Evolutionary conservation across 2,888 invertebrate genomes (phyloP), one percentile per base, ranked within the genome.

Genomic region (Pyrocoelia pectoralis): DNA sequence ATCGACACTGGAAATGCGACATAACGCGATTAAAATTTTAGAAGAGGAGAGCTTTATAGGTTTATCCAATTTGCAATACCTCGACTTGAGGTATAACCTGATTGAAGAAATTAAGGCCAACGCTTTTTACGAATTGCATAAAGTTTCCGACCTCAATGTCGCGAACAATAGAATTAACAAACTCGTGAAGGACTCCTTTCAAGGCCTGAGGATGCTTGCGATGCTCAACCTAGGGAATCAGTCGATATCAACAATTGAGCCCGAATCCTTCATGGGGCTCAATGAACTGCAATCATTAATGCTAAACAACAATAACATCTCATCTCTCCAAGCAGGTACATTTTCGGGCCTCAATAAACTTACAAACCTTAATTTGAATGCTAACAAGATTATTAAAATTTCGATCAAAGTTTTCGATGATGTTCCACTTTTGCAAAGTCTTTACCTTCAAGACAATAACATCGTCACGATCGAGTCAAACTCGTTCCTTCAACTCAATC

Each of bases 61-160:
- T 8, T n/a, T 50, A 13, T 18, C 49, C 4, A 12, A 24, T 6
- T 18, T 50, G 28, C n/a, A 19, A 19, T 10, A 10, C 12, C 12
- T 50, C 6, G 49, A 50, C 19, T 24, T 50, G 49, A 50, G 49
- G 2, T 28, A 9, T n/a, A 50, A 50, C 12, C 19, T 12, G 6
- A 50, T 50, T 13, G n/a, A 18, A n/a, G 49, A 50, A 4, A 28
- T 50, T 14, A 50, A 13, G 12, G 2, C 24, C 8, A 28, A 50
- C 8, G 14, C 49, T 2, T 50, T 50, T 14, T 13, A 13, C 8
- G 49, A 24, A n/a, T 24, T 50, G n/a, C 28, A 50, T 12, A 13
- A 13, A 2, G 49, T 50, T 12, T 10, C 13, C 2, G 3, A 1
- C 10, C 24, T 50, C 5, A 13, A 19, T 1, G 4, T 50, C 1